These are phyloP conservation scores for Phaethornis superciliosus DNA, from an alignment of 2,113 vertebrate species.

Conservation along the genomic window DNA sequence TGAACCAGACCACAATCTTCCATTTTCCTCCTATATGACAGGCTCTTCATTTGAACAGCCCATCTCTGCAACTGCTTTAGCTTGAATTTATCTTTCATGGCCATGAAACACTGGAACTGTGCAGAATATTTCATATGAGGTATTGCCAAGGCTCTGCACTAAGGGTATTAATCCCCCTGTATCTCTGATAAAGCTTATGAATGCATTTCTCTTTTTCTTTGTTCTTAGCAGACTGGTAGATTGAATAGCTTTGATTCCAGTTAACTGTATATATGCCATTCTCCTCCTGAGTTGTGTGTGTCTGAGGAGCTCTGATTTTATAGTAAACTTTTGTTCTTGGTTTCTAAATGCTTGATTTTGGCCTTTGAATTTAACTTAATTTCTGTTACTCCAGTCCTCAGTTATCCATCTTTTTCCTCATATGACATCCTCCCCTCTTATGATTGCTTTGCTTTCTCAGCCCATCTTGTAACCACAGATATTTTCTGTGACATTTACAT, in stretches of 20 bases:
- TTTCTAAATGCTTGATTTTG: not conserved
- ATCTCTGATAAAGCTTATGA: not conserved
- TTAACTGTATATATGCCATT: not conserved
- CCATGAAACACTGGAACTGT: not conserved
- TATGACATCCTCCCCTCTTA: not conserved
- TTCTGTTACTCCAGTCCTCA: not conserved
- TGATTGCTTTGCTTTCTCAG: not conserved
- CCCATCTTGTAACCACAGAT: not conserved
- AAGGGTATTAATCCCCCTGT: not conserved
- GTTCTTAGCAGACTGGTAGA: not conserved
- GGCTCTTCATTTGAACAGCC: not conserved
- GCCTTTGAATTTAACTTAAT: not conserved
- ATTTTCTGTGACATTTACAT: not conserved
- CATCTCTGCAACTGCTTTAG: not conserved
- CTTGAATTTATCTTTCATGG: not conserved
- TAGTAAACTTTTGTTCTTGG: not conserved
- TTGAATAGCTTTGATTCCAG: not conserved
- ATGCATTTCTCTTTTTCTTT: not conserved
- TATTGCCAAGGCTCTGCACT: not conserved
- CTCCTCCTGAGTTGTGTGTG: not conserved
- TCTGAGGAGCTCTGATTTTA: not conserved
- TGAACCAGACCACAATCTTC: not conserved
- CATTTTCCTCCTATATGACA: not conserved
- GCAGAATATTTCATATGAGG: not conserved
- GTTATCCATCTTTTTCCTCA: not conserved